Evolutionary conservation across 2,113 vertebrate species (phyloP).

Genomic region (Willisornis vidua): DNA sequence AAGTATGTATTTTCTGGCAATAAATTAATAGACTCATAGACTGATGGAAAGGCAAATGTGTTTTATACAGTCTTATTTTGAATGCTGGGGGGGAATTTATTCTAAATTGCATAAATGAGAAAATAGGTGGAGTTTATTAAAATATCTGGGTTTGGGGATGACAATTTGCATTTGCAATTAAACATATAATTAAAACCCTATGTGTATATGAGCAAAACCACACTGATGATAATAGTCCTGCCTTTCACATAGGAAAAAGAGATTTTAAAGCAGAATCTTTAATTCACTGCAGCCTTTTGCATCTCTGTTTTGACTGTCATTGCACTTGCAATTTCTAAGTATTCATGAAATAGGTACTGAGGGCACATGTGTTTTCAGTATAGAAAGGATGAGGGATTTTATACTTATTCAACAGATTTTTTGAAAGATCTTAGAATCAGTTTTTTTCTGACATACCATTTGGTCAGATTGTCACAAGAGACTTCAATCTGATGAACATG

Average conservation of each 20-base stretch:
- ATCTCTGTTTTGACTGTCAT: neutral
- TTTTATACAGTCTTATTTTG: neutral
- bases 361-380: neutral
- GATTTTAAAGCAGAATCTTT: neutral
- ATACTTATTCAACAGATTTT: neutral
- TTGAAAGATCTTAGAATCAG: neutral
- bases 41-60: neutral
- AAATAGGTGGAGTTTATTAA: neutral
- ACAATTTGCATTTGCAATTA: neutral
- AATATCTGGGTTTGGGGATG: neutral
- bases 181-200: neutral
- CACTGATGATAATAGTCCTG: neutral
- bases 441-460: neutral
- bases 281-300: neutral
- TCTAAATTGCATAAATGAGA: neutral
- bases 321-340: neutral
- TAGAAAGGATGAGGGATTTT: neutral
- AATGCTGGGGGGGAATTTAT: neutral
- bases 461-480: neutral
- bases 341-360: neutral
- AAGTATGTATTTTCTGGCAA: slow-evolving; percentile 24
- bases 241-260: neutral
- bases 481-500: neutral
- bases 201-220: neutral
- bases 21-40: neutral